phyloP scores from a whole-genome alignment of 2,888 invertebrate species.

The Drosophila recens region DNA sequence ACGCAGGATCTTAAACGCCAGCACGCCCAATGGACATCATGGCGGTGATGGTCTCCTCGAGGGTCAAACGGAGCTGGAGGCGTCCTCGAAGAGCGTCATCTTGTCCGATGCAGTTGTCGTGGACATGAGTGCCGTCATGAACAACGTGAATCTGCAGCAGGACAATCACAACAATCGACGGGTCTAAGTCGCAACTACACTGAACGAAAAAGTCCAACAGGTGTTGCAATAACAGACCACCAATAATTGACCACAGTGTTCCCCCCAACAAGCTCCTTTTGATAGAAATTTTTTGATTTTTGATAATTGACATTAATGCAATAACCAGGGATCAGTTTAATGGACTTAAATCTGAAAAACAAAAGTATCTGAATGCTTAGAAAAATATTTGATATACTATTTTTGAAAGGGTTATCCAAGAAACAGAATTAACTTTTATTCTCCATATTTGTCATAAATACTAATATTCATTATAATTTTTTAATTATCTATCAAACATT shows the following conservation, averaged over 20 bases:
- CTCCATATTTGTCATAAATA: no score
- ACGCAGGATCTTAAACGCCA: slow-evolving; percentile 85
- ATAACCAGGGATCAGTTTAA: not conserved
- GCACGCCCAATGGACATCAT: slow-evolving; percentile 86
- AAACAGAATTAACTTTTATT: no score
- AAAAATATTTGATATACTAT: not conserved
- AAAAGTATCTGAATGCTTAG: not conserved
- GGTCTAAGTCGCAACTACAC: slow-evolving; percentile 48
- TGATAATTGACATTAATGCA: slow-evolving; percentile 16
- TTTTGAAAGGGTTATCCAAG: not conserved
- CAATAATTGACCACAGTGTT: slow-evolving; percentile 70
- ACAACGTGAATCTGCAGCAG: slow-evolving; percentile 78
- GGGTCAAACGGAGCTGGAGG: slow-evolving; percentile 86
- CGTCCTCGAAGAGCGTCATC: slow-evolving; percentile 86
- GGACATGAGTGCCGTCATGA: slow-evolving; percentile 86
- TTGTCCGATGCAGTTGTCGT: slow-evolving; percentile 87
- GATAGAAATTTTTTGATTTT: slow-evolving; percentile 52
- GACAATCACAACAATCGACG: slow-evolving; percentile 69
- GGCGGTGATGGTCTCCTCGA: slow-evolving; percentile 80
- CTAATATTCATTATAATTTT: no score
- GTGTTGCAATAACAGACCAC: not conserved
- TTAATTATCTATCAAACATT: no score
- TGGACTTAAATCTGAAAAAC: not conserved
- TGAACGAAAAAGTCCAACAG: not conserved
- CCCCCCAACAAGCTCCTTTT: slow-evolving; percentile 51